A percentile compares a stretch with the other conserved stretches of the same genome.
Conservation (phyloP, 2,113 vertebrate species). For the Lasiurus cinereus region DNA sequence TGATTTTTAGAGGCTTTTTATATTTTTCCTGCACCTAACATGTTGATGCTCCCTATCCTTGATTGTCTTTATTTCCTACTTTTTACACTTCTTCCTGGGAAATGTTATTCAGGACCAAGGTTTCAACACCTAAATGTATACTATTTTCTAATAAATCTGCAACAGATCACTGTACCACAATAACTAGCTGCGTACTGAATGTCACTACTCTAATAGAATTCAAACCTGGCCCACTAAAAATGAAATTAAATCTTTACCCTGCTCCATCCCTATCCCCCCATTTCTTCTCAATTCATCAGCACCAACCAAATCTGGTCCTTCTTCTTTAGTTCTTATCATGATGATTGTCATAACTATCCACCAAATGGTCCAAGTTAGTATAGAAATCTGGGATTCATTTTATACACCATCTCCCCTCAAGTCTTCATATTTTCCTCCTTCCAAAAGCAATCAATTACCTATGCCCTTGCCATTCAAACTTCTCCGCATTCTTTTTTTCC, state of each 20-base stretch:
- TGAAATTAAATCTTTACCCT: neutral
- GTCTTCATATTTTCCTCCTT: neutral
- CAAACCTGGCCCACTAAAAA: neutral
- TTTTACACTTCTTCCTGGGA: neutral
- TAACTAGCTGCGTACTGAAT: neutral
- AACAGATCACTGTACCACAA: neutral
- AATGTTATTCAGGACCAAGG: neutral
- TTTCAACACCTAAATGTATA: neutral
- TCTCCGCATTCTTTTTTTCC: neutral
- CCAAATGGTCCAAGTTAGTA: neutral
- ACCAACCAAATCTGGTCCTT: neutral
- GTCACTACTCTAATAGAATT: neutral
- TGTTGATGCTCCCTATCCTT: neutral
- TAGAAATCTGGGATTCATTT: neutral
- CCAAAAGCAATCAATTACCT: neutral
- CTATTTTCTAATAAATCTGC: neutral
- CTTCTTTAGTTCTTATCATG: neutral
- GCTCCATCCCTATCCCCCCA: neutral
- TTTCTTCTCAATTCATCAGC: neutral
- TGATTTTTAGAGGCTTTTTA: neutral
- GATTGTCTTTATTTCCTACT: neutral
- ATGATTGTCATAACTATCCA: neutral
- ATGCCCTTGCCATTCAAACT: neutral
- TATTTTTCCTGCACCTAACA: neutral
- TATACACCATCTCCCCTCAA: neutral